Conservation (phyloP, 2,797 vertebrate species). For the Myiotriccus ornatus region DNA sequence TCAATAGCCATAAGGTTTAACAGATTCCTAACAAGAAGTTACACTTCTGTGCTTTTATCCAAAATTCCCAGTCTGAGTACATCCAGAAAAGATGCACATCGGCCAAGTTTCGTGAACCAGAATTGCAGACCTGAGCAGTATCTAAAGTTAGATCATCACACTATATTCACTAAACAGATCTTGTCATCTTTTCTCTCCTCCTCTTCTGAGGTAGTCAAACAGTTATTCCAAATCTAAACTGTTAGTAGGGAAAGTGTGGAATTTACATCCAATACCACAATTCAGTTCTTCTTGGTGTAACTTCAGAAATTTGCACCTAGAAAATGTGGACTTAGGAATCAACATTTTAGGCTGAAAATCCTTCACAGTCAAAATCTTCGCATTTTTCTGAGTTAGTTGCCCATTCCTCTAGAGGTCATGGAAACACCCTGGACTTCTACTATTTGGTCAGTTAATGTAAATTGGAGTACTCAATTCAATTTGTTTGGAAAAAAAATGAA, state of each 20-base stretch:
- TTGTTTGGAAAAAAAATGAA: neutral
- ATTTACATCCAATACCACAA: neutral
- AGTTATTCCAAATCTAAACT: neutral
- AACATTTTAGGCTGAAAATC: too few species aligned
- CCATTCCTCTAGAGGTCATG: neutral
- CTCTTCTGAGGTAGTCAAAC: neutral
- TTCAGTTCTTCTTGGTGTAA: neutral
- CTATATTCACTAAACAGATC: neutral
- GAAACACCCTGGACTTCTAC: neutral
- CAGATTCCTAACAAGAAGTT: constrained; percentile 3
- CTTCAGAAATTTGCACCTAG: neutral
- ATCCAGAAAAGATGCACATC: neutral
- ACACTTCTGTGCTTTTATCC: neutral
- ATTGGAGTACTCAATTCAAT: neutral
- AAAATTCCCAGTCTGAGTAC: neutral
- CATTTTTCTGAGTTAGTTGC: neutral
- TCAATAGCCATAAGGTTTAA: constrained; percentile 29
- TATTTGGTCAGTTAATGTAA: neutral
- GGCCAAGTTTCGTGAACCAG: neutral
- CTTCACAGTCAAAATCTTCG: too few species aligned
- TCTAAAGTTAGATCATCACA: neutral
- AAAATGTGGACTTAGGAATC: neutral
- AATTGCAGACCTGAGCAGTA: neutral
- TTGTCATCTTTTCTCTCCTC: neutral
- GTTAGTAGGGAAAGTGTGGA: neutral